phyloP scores from a whole-genome alignment of 2,113 vertebrate genomes.

The Notiomystis cincta region DNA sequence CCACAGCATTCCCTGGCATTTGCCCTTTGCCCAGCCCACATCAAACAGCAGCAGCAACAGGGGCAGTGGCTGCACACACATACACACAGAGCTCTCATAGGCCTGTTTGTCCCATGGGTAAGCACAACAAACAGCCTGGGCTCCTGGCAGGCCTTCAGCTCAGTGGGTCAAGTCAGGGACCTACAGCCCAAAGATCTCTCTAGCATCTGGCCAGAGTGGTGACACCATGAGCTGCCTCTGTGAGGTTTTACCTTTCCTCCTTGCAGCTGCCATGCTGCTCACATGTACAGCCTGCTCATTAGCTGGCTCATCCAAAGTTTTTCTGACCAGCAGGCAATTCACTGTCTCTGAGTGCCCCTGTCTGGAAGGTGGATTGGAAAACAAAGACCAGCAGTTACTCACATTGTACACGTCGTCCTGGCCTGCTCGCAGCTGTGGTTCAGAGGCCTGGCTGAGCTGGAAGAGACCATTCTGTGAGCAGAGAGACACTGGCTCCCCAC shows the following conservation, averaged over 20 bases:
- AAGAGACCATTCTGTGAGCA: conserved; percentile 11
- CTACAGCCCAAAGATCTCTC: background rate
- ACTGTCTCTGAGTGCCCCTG: background rate
- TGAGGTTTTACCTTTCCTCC: background rate
- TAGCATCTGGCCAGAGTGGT: background rate
- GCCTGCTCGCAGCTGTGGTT: background rate
- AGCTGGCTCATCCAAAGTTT: background rate
- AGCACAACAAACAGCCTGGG: background rate
- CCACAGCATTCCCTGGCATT: background rate
- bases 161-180: background rate
- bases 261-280: background rate
- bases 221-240: background rate
- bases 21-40: background rate
- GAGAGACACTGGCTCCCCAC: background rate
- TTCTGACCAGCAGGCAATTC: background rate
- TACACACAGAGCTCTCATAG: accelerated
- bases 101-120: background rate
- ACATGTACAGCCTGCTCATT: accelerated
- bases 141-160: background rate
- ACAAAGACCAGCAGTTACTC: background rate
- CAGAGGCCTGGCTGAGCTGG: conserved; percentile 29
- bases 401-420: conserved; percentile 50
- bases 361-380: background rate
- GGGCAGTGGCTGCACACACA: background rate
- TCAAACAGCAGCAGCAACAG: background rate